phyloP scores from a whole-genome alignment of 2,797 vertebrate genomes.

The Sebastes dallii region DNA sequence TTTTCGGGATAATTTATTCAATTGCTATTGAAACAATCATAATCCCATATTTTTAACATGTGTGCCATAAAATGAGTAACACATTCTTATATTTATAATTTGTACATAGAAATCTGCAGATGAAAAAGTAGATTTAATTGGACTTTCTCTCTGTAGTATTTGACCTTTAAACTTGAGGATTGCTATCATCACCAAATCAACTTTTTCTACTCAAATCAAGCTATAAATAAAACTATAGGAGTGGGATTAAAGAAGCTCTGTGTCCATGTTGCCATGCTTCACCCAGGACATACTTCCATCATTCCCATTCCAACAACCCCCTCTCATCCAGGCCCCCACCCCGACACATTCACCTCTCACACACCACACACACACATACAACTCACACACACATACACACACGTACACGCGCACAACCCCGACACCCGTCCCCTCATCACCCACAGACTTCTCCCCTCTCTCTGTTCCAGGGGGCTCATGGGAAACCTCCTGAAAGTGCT shows the following conservation, averaged over 20 bases:
- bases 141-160: neutral
- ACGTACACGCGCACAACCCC: conserved; percentile 60
- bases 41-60: neutral
- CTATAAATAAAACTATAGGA: conserved; percentile 4
- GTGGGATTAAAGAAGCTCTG: conserved; percentile 74
- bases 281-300: conserved; percentile 66
- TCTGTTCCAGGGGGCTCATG: conserved; percentile 97
- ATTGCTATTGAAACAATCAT: neutral
- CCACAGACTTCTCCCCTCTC: conserved; percentile 86
- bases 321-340: conserved; percentile 52
- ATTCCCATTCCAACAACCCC: conserved; percentile 59
- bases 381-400: conserved; percentile 50
- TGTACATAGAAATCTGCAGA: neutral
- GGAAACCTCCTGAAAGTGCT: conserved; percentile 98
- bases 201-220: too few relatives aligned
- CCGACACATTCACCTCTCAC: conserved; percentile 47
- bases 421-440: conserved; percentile 78
- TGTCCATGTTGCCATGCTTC: conserved; percentile 72
- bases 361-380: conserved; percentile 34
- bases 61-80: neutral
- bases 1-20: neutral
- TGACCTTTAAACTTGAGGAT: too few relatives aligned
- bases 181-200: too few relatives aligned
- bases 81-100: neutral
- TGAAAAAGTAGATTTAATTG: neutral